Base-by-base conservation (phyloP, 2,797 vertebrate genomes). In the Sebastes elongatus region DNA sequence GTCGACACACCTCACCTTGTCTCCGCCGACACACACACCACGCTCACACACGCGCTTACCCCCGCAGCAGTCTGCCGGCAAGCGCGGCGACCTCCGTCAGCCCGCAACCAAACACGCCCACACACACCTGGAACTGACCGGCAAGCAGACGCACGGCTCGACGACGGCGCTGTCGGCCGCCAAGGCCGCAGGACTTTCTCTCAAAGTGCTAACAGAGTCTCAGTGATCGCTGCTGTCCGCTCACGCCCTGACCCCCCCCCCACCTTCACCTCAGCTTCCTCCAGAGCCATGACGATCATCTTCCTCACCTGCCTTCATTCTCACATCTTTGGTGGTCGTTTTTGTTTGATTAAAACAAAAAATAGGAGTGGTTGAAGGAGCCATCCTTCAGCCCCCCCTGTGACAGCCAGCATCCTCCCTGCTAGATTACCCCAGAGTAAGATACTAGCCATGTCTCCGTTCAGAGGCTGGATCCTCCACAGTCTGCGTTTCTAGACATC, bases 181-280 rank as follows among this genome's bases (percentile, higher is more conserved):
- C 87, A 94, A 92, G 87, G 82, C 95, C 16, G 71, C 93, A 27
- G 94, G 94, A 94, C 96, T 93, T 68, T 92, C 92, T 71, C 67
- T 93, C 69, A 93, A 91, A 93, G 90, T 92, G 80, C 86, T 94
- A 83, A 86, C 85, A 10, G 84, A 94, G 28, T 90, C 90, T 57
- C 90, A 84, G 74, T 89, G 90, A 89, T 80, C 20, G 3, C 22
- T 23, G 23, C 13, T 5, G 52, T 18, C 55, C 1, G 20, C 61
- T 55, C 42, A 2, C 71, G 5, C 20, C 67, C 25, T 2, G 30
- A 60, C 62, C 49, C 2, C 2, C 3, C 23, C 4, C 2, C 3
- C 23, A 2, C 2, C 1, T 32, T 57, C 77, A 18, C 62, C 77
- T 60, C 76, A 13, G 18, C 74, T 56, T 64, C 63, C 65, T 55